Conservation (phyloP, 2,113 vertebrate genomes). For the Indicator maculatus region DNA sequence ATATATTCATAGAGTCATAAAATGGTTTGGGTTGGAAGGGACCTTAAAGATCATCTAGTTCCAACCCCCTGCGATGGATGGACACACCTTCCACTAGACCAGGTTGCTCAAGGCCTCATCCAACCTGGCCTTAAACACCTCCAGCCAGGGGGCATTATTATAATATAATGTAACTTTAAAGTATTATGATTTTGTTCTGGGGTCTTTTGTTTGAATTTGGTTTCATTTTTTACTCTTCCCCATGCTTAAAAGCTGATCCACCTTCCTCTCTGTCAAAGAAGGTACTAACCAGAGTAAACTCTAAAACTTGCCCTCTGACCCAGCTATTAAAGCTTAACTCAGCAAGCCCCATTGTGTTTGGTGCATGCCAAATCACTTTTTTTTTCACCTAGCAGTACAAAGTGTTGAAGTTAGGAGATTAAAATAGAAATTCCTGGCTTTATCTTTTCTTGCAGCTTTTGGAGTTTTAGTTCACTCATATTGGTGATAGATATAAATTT, state of each 20-base stretch:
- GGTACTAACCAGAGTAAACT: not conserved
- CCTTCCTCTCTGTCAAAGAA: not conserved
- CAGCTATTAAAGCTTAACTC: not conserved
- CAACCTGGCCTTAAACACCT: too few species aligned
- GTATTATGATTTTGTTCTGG: not conserved
- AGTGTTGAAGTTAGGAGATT: not conserved
- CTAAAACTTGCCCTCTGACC: not conserved
- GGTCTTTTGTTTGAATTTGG: not conserved
- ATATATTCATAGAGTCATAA: too few species aligned
- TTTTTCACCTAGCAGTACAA: not conserved
- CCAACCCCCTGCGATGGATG: too few species aligned
- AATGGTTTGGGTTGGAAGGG: too few species aligned
- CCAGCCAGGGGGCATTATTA: too few species aligned
- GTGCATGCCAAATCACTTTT: not conserved
- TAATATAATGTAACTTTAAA: not conserved
- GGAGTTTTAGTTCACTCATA: not conserved
- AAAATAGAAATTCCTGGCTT: not conserved
- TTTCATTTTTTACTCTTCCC: not conserved
- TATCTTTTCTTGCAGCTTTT: not conserved
- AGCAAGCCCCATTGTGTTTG: not conserved
- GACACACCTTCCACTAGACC: too few species aligned
- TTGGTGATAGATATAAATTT: not conserved
- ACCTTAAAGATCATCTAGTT: too few species aligned
- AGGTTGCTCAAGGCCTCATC: too few species aligned
- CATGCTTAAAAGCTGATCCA: not conserved